Evolutionary conservation across 1,140 invertebrate genomes (phyloP).

Genomic region (Tetramorium alpestre): DNA sequence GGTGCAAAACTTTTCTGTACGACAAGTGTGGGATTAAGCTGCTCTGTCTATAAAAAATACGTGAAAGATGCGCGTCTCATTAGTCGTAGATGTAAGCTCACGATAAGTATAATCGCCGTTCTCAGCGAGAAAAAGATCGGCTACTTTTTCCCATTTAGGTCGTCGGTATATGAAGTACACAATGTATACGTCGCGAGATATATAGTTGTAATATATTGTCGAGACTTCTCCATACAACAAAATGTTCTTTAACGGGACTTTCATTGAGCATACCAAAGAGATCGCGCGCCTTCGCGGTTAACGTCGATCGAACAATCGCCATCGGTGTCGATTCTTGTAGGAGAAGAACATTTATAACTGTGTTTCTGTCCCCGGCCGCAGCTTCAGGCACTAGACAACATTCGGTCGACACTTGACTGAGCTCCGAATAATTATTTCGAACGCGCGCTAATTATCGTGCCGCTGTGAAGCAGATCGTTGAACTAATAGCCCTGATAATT

Average conservation of each 20-base stretch:
- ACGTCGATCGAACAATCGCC: constrained; percentile 33
- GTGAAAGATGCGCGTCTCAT: neutral
- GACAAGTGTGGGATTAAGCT: neutral
- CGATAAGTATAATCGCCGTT: constrained; percentile 17
- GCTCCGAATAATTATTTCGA: neutral
- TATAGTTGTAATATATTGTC: constrained; percentile 40
- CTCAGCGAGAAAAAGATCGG: neutral
- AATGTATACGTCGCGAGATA: neutral
- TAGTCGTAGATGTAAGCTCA: constrained; percentile 11
- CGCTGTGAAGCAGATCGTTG: constrained; percentile 15
- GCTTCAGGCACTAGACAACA: neutral
- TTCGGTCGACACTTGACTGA: neutral
- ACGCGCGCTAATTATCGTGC: constrained; percentile 6
- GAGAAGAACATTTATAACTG: neutral
- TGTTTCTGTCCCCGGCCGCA: neutral
- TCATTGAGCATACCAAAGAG: constrained; percentile 55
- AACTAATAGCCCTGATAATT: constrained; percentile 51
- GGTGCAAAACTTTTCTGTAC: neutral
- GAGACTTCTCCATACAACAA: constrained; percentile 14
- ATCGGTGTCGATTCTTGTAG: neutral
- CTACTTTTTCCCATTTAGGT: constrained; percentile 4
- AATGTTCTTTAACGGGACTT: constrained; percentile 54
- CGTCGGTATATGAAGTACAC: constrained; percentile 8
- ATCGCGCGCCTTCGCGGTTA: constrained; percentile 41
- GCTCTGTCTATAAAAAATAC: constrained; percentile 11